Evolutionary conservation across 1,140 invertebrate genomes (phyloP), one percentile per base, ranked within the genome.

Genomic region (Heliconius hewitsoni): DNA sequence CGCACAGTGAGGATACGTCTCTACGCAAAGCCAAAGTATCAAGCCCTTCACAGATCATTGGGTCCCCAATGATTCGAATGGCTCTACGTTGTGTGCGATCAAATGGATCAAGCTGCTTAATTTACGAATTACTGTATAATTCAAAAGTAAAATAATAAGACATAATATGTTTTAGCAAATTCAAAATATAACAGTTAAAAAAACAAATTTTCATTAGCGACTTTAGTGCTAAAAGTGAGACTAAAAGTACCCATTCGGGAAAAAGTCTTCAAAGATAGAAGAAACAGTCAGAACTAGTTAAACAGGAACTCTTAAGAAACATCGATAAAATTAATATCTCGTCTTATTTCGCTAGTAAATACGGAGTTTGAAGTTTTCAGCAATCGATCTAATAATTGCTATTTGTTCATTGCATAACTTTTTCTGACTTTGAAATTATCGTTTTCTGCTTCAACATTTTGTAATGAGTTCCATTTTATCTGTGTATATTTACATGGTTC

Each of bases 221-320:
- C 1, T 18, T 8, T 30, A 30, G 23, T 13, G 23, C 23, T 66
- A 27, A 66, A 66, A 66, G 11, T 66, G 19, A 23, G n/a, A 66
- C 8, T 27, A 27, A 9, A 30, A 66, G 60, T 66, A 66, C 9
- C 3, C 8, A 66, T 23, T 66, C 27, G n/a, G 23, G n/a, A 66
- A 16, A 66, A 27, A 27, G 0, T 66, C 8, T 13, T 66, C 8
- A 27, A 66, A 66, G 23, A 27, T 27, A 66, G 23, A 66, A 27
- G 3, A 66, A 66, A 66, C 23, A 66, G n/a, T 23, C 3, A 16
- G 13, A 66, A 66, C 57, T 66, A 27, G 23, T 60, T 60, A 66
- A 66, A 66, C 60, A 66, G 19, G 60, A 66, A 66, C 9, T 66
- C 60, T 66, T 30, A 66, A 66, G 60, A 66, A 66, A 66, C 60